Percentiles rank a stretch among this genome's conserved stretches.
Conservation (phyloP, 2,113 vertebrate species). For the Clarias gariepinus region DNA sequence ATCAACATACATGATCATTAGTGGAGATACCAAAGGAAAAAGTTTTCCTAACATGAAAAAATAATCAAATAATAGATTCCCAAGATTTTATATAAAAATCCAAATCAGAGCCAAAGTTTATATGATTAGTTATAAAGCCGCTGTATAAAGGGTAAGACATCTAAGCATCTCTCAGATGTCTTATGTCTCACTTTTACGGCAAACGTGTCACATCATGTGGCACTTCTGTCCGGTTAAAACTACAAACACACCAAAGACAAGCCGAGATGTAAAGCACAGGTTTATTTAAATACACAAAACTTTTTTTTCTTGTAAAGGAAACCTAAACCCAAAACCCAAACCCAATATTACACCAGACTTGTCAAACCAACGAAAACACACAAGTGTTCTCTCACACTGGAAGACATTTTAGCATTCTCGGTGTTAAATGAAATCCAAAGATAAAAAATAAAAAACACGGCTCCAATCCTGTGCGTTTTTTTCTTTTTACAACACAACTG, state of each 20-base stretch:
- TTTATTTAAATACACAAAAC: slow-evolving; percentile 59
- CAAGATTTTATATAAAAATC: too few species aligned
- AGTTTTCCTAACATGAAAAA: too few species aligned
- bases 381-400: slow-evolving; percentile 37
- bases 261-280: slow-evolving; percentile 39
- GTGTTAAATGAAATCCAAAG: slow-evolving; percentile 23
- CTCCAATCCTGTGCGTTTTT: background rate
- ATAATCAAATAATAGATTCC: too few species aligned
- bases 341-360: slow-evolving; percentile 26
- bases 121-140: too few species aligned
- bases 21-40: background rate
- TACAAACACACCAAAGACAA: background rate
- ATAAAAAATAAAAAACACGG: slow-evolving; percentile 6
- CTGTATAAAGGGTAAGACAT: background rate
- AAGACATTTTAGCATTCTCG: slow-evolving; percentile 47
- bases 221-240: background rate
- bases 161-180: too few species aligned
- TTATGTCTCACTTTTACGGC: too few species aligned
- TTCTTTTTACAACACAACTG: slow-evolving; percentile 2
- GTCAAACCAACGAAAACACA: slow-evolving; percentile 19
- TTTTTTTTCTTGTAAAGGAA: background rate
- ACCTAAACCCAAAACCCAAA: slow-evolving; percentile 22
- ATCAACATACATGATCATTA: background rate
- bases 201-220: background rate
- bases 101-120: too few species aligned